These are phyloP conservation scores for Diplodus sargus DNA, from an alignment of 2,797 vertebrate genomes.

Conservation along the genomic window DNA sequence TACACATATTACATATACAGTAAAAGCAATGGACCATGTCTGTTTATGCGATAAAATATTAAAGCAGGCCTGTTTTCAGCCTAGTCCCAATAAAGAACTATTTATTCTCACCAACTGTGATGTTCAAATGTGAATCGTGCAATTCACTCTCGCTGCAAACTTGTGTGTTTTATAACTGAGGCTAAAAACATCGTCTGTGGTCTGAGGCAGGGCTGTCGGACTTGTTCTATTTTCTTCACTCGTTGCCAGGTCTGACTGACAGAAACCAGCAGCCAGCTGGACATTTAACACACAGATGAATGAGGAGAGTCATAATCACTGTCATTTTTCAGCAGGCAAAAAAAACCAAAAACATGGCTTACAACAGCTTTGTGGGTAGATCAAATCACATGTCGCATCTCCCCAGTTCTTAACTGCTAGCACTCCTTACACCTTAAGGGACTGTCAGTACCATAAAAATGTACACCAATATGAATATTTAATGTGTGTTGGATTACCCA, in stretches of 20 bases:
- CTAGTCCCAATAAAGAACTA: neutral
- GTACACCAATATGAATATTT: too few species aligned
- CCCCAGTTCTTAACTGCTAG: neutral
- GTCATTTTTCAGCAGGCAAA: neutral
- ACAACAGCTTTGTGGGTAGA: neutral
- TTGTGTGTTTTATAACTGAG: neutral
- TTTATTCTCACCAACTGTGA: neutral
- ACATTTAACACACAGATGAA: neutral
- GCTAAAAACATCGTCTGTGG: constrained; percentile 14
- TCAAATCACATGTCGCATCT: neutral
- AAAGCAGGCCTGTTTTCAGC: neutral
- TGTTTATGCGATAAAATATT: neutral
- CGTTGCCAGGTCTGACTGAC: constrained; percentile 19
- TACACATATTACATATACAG: too few species aligned
- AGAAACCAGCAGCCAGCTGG: constrained; percentile 25
- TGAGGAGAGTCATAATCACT: neutral
- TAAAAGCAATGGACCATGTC: neutral
- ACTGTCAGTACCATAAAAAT: too few species aligned
- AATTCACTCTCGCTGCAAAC: neutral
- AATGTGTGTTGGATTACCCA: too few species aligned
- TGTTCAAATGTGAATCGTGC: neutral
- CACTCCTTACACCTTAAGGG: too few species aligned
- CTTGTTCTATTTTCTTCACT: neutral
- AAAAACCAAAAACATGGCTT: neutral
- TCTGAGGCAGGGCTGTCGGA: neutral